A percentile compares a stretch with the other conserved stretches of the same genome.
Conservation (phyloP, 2,888 invertebrate species). For the Catocala fraxini region DNA sequence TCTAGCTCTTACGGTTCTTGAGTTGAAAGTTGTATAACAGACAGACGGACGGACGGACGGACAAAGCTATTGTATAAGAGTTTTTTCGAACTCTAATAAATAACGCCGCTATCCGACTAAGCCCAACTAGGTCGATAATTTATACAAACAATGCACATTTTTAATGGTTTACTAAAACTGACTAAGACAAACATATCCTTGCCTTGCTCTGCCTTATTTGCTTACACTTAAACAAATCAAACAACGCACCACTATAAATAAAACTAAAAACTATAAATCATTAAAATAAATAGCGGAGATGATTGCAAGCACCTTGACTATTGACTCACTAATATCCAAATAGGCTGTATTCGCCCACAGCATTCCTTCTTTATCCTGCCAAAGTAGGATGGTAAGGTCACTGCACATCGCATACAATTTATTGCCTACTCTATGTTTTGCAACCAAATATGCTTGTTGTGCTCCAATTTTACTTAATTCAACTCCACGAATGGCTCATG, state of each 20-base stretch:
- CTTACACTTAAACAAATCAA: background rate
- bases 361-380: conserved; percentile 47
- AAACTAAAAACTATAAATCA: conserved; percentile 32
- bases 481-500: background rate
- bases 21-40: too few relatives aligned
- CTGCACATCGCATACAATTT: conserved; percentile 34
- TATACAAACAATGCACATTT: too few relatives aligned
- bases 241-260: conserved; percentile 4
- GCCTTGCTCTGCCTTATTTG: too few relatives aligned
- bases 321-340: conserved; percentile 42
- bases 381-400: conserved; percentile 56
- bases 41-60: too few relatives aligned
- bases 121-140: too few relatives aligned
- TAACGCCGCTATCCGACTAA: too few relatives aligned
- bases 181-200: too few relatives aligned
- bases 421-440: conserved; percentile 17
- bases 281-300: conserved; percentile 28
- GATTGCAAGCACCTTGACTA: conserved; percentile 39
- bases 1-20: too few relatives aligned
- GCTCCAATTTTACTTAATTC: background rate
- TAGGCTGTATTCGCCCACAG: conserved; percentile 40
- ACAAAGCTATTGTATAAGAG: too few relatives aligned
- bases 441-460: background rate
- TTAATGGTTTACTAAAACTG: too few relatives aligned
- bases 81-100: too few relatives aligned